Percentiles rank a stretch among this genome's conserved stretches.
phyloP scores from a whole-genome alignment of 2,113 vertebrate genomes.

The Gadus macrocephalus region DNA sequence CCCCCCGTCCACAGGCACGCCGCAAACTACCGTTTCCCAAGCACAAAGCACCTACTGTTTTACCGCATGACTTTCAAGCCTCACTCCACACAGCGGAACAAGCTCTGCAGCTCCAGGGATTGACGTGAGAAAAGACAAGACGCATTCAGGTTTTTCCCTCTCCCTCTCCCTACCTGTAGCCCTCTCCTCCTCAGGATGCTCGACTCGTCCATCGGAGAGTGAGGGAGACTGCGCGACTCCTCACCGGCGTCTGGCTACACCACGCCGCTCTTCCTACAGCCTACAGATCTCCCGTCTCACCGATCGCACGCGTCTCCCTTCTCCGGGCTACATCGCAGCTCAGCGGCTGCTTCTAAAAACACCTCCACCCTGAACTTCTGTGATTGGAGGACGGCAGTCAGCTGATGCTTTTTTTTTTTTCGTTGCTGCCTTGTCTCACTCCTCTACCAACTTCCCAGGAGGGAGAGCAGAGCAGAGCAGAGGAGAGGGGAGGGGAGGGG shows the following conservation, averaged over 20 bases:
- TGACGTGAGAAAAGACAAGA: too few species aligned
- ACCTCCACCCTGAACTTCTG: conserved; percentile 89
- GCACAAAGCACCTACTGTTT: too few species aligned
- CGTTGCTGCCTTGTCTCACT: conserved; percentile 67
- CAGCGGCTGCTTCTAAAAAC: conserved; percentile 79
- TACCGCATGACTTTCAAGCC: too few species aligned
- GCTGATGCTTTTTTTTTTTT: conserved; percentile 78
- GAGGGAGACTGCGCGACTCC: conserved; percentile 58
- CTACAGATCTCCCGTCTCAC: conserved; percentile 61
- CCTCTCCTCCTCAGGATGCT: conserved; percentile 90
- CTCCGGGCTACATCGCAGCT: conserved; percentile 79
- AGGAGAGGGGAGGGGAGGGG: too few species aligned
- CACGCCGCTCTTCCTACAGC: background rate
- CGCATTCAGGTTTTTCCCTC: too few species aligned
- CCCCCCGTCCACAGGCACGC: too few species aligned
- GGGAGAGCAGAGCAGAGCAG: too few species aligned
- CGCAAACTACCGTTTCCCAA: too few species aligned
- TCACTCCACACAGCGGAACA: too few species aligned
- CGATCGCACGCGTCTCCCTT: conserved; percentile 40
- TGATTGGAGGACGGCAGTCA: conserved; percentile 87
- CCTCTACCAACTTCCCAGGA: too few species aligned
- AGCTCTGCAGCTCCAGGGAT: too few species aligned
- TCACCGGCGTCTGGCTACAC: conserved; percentile 27
- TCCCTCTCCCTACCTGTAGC: conserved; percentile 84
- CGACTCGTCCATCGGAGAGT: conserved; percentile 82